These are phyloP conservation scores for Acleris literana DNA, from an alignment of 2,888 invertebrate species.

Conservation along the genomic window DNA sequence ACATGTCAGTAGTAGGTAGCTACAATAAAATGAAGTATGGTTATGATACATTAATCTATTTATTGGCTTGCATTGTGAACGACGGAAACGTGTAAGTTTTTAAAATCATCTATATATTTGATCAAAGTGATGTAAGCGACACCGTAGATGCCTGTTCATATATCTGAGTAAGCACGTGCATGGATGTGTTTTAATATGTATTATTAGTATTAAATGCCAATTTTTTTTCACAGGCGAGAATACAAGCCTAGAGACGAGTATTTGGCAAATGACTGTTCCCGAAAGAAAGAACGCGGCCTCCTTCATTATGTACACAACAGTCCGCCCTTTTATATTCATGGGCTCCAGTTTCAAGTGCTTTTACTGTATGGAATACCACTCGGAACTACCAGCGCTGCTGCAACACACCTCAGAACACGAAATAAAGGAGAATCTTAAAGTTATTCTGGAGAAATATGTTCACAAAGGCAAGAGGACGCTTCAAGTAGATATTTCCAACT, in stretches of 20 bases:
- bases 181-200: background rate
- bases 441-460: slow-evolving; percentile 51
- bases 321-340: slow-evolving; percentile 61
- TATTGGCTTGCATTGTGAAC: too few species aligned
- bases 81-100: too few species aligned
- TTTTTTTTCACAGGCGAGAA: slow-evolving; percentile 45
- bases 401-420: slow-evolving; percentile 54
- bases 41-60: too few species aligned
- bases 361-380: slow-evolving; percentile 56
- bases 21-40: too few species aligned
- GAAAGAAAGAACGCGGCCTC: slow-evolving; percentile 60
- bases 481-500: slow-evolving; percentile 58
- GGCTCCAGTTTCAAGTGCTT: slow-evolving; percentile 65
- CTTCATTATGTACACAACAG: slow-evolving; percentile 58
- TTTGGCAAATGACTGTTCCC: slow-evolving; percentile 62
- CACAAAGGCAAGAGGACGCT: slow-evolving; percentile 55
- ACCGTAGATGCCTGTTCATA: too few species aligned
- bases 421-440: slow-evolving; percentile 39
- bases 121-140: too few species aligned
- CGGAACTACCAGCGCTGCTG: slow-evolving; percentile 49
- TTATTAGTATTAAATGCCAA: slow-evolving; percentile 14
- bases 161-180: too few species aligned
- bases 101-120: too few species aligned
- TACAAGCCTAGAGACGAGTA: slow-evolving; percentile 47
- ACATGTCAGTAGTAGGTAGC: too few species aligned